A percentile compares a stretch with the other conserved stretches of the same genome.
These are phyloP conservation scores for Sebastes umbrosus DNA, from an alignment of 2,797 vertebrate species.

Conservation along the genomic window DNA sequence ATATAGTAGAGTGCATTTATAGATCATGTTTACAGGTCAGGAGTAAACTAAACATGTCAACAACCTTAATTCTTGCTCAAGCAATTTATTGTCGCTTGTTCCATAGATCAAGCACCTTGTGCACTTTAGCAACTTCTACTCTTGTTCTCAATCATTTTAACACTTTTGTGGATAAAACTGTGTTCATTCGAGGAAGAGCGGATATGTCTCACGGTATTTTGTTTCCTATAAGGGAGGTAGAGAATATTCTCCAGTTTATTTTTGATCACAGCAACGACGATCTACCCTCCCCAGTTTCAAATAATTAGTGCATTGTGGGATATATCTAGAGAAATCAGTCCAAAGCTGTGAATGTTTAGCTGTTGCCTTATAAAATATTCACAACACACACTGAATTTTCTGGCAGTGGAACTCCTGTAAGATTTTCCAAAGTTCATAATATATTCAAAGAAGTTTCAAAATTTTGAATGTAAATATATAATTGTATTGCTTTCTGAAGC, in stretches of 20 bases:
- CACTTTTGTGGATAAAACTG: constrained; percentile 31
- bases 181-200: constrained; percentile 29
- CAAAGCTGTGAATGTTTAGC: constrained; percentile 77
- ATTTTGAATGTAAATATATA: constrained; percentile 74
- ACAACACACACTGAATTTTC: constrained; percentile 66
- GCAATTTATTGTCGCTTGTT: constrained; percentile 50
- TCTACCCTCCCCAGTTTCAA: constrained; percentile 2
- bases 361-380: constrained; percentile 71
- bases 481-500: constrained; percentile 75
- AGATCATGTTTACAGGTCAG: constrained; percentile 66
- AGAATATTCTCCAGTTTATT: constrained; percentile 7
- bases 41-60: constrained; percentile 54
- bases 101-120: constrained; percentile 67
- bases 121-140: constrained; percentile 73
- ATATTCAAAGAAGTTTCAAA: constrained; percentile 56
- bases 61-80: constrained; percentile 57
- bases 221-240: constrained; percentile 4
- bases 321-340: constrained; percentile 31
- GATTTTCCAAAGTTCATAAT: constrained; percentile 60
- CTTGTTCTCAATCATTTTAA: constrained; percentile 44
- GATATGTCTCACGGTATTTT: constrained; percentile 5
- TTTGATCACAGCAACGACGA: constrained; percentile 34
- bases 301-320: constrained; percentile 5
- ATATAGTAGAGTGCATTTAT: constrained; percentile 64
- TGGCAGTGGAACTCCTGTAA: constrained; percentile 51